Evolutionary conservation across 2,888 invertebrate species (phyloP).

Genomic region (Idaea aversata): DNA sequence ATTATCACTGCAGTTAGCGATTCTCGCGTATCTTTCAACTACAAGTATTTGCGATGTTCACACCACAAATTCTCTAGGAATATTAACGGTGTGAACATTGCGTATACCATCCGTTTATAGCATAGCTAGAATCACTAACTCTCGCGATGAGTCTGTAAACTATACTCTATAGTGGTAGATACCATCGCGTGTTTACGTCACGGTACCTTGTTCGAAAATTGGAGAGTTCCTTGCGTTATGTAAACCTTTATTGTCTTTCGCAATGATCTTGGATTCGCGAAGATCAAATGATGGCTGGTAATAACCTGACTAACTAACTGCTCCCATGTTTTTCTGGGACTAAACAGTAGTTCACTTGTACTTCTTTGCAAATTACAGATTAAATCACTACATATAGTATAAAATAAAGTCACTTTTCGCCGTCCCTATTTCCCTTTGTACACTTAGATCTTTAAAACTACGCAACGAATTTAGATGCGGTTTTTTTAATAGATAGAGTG

Average conservation of each 20-base stretch:
- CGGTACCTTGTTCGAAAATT: slow-evolving; percentile 24
- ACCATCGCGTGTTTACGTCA: slow-evolving; percentile 22
- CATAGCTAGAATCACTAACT: background rate
- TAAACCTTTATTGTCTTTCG: slow-evolving; percentile 5
- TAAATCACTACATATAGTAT: too few relatives aligned
- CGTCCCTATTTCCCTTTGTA: too few relatives aligned
- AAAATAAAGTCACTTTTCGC: too few relatives aligned
- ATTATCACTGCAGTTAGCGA: background rate
- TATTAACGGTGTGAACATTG: background rate
- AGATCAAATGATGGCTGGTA: background rate
- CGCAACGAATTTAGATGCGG: too few relatives aligned
- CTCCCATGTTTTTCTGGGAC: too few relatives aligned
- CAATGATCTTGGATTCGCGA: background rate
- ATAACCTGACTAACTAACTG: too few relatives aligned
- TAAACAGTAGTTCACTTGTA: too few relatives aligned
- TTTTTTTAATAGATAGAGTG: too few relatives aligned
- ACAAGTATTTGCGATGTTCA: background rate
- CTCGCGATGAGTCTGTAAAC: background rate
- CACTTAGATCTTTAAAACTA: too few relatives aligned
- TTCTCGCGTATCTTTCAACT: background rate
- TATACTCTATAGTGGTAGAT: background rate
- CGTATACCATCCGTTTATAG: too few relatives aligned
- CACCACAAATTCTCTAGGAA: background rate
- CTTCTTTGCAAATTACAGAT: too few relatives aligned
- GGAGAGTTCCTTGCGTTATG: slow-evolving; percentile 11